Evolutionary conservation across 2,113 vertebrate genomes (phyloP).

Genomic region (Xenopus borealis): DNA sequence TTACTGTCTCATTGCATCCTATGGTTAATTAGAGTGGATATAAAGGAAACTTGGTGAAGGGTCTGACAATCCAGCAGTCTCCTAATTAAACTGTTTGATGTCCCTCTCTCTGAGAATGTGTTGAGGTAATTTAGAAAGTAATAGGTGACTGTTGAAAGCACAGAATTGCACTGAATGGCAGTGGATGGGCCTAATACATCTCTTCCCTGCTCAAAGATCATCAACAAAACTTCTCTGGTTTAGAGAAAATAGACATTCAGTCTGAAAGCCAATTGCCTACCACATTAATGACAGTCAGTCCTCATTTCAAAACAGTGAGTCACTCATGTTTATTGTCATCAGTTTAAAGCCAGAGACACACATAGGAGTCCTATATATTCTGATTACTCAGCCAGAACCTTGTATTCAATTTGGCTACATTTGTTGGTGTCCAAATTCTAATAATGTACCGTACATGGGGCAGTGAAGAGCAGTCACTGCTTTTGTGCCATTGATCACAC

Average conservation of each 20-base stretch:
- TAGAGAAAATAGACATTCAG: not conserved
- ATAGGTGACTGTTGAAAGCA: conserved; percentile 32
- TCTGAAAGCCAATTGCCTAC: conserved; percentile 15
- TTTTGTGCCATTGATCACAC: too few species aligned
- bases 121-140: conserved; percentile 45
- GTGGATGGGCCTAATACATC: conserved; percentile 23
- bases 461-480: too few species aligned
- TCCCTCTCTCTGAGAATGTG: conserved; percentile 39
- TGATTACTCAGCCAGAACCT: too few species aligned
- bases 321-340: too few species aligned
- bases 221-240: conserved; percentile 27
- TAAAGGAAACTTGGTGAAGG: conserved; percentile 40
- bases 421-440: too few species aligned
- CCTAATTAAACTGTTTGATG: conserved; percentile 46
- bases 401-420: too few species aligned
- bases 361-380: too few species aligned
- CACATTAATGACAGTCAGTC: not conserved
- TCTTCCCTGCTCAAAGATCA: conserved; percentile 16
- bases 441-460: too few species aligned
- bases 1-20: conserved; percentile 34
- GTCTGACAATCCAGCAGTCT: conserved; percentile 37
- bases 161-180: conserved; percentile 10
- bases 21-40: conserved; percentile 44
- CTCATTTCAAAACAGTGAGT: not conserved
- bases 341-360: too few species aligned